Evolutionary conservation across 2,888 invertebrate genomes (phyloP), one percentile per base, ranked within the genome.

Genomic region (Aporophyla lueneburgensis): DNA sequence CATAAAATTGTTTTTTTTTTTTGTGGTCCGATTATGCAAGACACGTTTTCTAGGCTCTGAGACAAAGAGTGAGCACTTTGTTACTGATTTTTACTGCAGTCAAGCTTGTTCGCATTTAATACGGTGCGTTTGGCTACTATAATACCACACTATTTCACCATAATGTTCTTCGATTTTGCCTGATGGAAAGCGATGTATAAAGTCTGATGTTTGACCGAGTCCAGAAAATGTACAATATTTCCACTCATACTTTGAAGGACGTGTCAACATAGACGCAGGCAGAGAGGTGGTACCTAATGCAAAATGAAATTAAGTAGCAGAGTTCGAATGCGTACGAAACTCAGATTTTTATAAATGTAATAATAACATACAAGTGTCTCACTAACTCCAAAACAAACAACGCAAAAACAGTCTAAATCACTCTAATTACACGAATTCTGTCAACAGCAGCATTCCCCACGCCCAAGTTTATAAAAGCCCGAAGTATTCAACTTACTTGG

Each of bases 401-500:
- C 7, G 27, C 19, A 14, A 33, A 54, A 40, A 16, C 46, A 27
- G 40, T 49, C 24, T 40, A 68, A 54, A 21, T 79, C 19, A 56
- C 54, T 53, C 21, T 56, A 66, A 70, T 76, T 72, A 68, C 61
- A 51, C 54, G n/a, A 81, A 70, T 54, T 19, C 82, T 69, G 68
- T 69, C 82, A 70, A 75, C 56, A 76, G 63, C 76, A 68, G 46
- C 69, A 75, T 71, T 68, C 70, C 63, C 62, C 24, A 69, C 53
- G 58, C 61, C 58, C 33, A 56, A 69, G 24, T 46, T 80, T 61
- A 65, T 81, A 85, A 70, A 73, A 71, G 24, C 71, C 56, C 49
- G 46, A 10, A 65, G 56, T 71, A 71, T 76, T 76, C 51, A 72
- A 70, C 66, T 62, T 27, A 66, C 51, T 56, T 49, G 53, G n/a